A percentile compares a stretch with the other conserved stretches of the same genome.
Conservation (phyloP, 2,888 invertebrate genomes). For the Scaptomyza polygonia region DNA sequence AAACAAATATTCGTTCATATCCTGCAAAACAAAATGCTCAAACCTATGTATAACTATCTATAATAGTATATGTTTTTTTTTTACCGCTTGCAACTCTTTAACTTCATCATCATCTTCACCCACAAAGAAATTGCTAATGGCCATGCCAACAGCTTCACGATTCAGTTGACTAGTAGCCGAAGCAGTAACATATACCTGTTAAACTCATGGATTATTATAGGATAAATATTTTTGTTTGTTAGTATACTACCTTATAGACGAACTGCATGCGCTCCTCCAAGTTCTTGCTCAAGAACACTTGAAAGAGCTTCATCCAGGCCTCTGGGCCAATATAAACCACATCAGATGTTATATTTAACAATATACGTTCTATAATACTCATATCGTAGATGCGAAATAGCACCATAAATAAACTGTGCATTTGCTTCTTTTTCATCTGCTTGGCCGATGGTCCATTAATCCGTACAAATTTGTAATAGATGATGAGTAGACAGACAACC, state of each 20-base stretch:
- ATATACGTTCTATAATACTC: conserved; percentile 87
- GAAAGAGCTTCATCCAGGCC: conserved; percentile 89
- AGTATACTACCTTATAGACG: conserved; percentile 86
- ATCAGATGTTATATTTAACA: conserved; percentile 86
- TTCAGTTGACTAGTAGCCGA: conserved; percentile 87
- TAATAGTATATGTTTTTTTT: conserved; percentile 3
- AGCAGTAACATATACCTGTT: conserved; percentile 87
- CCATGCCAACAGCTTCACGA: conserved; percentile 88
- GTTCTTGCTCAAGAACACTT: conserved; percentile 88
- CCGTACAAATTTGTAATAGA: conserved; percentile 85
- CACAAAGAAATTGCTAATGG: conserved; percentile 84
- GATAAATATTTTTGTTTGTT: background rate
- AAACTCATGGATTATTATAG: background rate
- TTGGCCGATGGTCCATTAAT: conserved; percentile 83
- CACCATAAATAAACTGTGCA: conserved; percentile 87
- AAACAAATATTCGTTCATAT: conserved; percentile 89
- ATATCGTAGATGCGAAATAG: conserved; percentile 90
- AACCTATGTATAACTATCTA: background rate
- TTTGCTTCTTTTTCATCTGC: conserved; percentile 86
- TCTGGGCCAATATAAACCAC: conserved; percentile 84
- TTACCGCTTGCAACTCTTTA: conserved; percentile 86
- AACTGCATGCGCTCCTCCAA: conserved; percentile 89
- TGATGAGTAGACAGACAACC: conserved; percentile 86
- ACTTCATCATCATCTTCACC: conserved; percentile 89
- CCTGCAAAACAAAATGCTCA: conserved; percentile 84